Conservation (phyloP, 1,140 invertebrate species). For the Aphelinus atriplicis region DNA sequence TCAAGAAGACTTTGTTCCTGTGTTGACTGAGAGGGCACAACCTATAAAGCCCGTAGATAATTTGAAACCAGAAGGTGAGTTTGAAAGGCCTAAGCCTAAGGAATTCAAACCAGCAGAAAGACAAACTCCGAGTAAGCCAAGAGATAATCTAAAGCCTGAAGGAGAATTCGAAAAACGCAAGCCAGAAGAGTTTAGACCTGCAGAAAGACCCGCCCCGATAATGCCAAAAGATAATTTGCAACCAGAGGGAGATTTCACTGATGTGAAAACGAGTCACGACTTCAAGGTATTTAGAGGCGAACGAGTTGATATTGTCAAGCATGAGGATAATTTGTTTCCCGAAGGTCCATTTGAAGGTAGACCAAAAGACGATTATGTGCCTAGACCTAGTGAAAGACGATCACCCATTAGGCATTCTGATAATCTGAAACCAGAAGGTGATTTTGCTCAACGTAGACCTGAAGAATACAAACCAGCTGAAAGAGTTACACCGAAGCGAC, state of each 20-base stretch:
- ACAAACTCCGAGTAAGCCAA: slow-evolving; percentile 60
- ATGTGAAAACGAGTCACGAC: slow-evolving; percentile 64
- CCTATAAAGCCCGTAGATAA: slow-evolving; percentile 62
- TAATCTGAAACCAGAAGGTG: slow-evolving; percentile 68
- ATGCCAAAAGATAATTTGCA: slow-evolving; percentile 67
- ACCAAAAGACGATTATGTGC: slow-evolving; percentile 39
- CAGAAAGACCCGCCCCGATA: slow-evolving; percentile 71
- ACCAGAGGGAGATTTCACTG: slow-evolving; percentile 60
- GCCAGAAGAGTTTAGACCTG: slow-evolving; percentile 72
- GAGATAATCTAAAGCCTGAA: slow-evolving; percentile 70
- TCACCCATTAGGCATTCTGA: slow-evolving; percentile 59
- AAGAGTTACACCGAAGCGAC: slow-evolving; percentile 66
- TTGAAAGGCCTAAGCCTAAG: slow-evolving; percentile 65
- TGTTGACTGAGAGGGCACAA: slow-evolving; percentile 55
- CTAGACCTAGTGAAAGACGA: slow-evolving; percentile 58
- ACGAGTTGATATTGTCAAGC: slow-evolving; percentile 71
- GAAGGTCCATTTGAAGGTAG: slow-evolving; percentile 71
- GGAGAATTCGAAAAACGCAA: slow-evolving; percentile 67
- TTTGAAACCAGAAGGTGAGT: slow-evolving; percentile 68
- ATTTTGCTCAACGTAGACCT: slow-evolving; percentile 57
- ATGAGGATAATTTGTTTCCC: slow-evolving; percentile 69
- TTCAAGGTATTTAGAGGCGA: slow-evolving; percentile 69
- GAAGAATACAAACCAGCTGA: slow-evolving; percentile 60
- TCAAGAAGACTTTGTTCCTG: slow-evolving; percentile 55
- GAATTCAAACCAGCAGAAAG: slow-evolving; percentile 53